Percentiles rank a stretch among this genome's conserved stretches.
phyloP scores from a whole-genome alignment of 2,797 vertebrate genomes.

The Ctenosaura bakeri region DNA sequence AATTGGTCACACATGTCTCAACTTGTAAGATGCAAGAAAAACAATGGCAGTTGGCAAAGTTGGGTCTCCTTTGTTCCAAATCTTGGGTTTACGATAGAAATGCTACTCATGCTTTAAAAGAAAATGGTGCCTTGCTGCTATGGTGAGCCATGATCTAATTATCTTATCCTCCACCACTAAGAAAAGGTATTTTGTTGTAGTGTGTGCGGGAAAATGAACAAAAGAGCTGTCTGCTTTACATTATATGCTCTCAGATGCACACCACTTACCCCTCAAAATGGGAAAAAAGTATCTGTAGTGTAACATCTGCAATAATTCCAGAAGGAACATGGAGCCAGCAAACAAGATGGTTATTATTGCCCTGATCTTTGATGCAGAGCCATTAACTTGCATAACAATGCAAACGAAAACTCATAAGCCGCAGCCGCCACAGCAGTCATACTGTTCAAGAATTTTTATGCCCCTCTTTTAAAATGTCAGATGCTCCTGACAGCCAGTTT shows the following conservation, averaged over 20 bases:
- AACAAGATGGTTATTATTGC: slow-evolving; percentile 49
- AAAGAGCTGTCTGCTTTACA: slow-evolving; percentile 58
- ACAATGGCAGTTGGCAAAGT: slow-evolving; percentile 30
- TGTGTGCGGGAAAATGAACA: slow-evolving; percentile 43
- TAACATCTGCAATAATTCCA: slow-evolving; percentile 41
- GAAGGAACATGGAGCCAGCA: slow-evolving; percentile 4
- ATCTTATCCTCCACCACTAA: slow-evolving; percentile 51
- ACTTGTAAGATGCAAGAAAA: slow-evolving; percentile 24
- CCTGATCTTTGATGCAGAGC: slow-evolving; percentile 19
- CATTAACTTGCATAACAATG: slow-evolving; percentile 35
- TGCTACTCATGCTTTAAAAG: neutral
- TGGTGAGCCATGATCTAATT: slow-evolving; percentile 16
- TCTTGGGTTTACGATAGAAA: slow-evolving; percentile 2
- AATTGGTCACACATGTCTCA: slow-evolving; percentile 33
- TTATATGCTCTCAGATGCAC: slow-evolving; percentile 37
- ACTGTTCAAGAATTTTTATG: slow-evolving; percentile 60
- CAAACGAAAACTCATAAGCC: slow-evolving; percentile 62
- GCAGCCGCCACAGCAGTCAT: slow-evolving; percentile 51
- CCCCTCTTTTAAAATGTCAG: slow-evolving; percentile 67
- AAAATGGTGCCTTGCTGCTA: neutral
- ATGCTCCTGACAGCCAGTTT: slow-evolving; percentile 55
- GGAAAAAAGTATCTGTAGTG: slow-evolving; percentile 24
- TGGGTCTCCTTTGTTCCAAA: slow-evolving; percentile 30
- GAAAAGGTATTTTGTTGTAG: slow-evolving; percentile 27
- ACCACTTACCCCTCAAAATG: neutral